Percentiles rank a stretch among this genome's conserved stretches.
Evolutionary conservation across 2,888 invertebrate genomes (phyloP).

Genomic region (Lepetodrilus schrolli): DNA sequence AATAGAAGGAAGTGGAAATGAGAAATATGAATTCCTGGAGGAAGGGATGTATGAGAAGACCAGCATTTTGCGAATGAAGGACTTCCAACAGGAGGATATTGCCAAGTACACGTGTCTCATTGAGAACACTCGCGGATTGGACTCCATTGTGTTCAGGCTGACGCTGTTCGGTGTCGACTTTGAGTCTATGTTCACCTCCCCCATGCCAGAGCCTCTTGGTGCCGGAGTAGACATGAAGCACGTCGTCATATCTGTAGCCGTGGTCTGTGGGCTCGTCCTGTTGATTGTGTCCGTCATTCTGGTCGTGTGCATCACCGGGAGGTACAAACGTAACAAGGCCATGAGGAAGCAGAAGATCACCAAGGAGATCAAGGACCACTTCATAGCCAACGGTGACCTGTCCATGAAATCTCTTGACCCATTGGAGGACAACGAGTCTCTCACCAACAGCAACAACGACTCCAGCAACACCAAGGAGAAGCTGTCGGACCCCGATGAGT

Average conservation of each 20-base stretch:
- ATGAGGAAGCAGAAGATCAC: conserved; percentile 56
- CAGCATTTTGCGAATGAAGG: conserved; percentile 52
- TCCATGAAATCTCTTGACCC: conserved; percentile 29
- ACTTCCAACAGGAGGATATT: conserved; percentile 59
- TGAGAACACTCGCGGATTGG: conserved; percentile 57
- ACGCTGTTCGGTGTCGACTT: conserved; percentile 53
- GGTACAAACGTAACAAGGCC: conserved; percentile 51
- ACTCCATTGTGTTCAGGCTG: conserved; percentile 50
- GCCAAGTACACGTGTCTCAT: conserved; percentile 61
- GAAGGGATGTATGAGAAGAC: conserved; percentile 41
- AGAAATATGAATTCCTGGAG: conserved; percentile 49
- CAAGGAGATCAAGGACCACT: conserved; percentile 63
- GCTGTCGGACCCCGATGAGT: conserved; percentile 27
- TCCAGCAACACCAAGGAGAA: conserved; percentile 37
- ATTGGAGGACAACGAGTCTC: conserved; percentile 40
- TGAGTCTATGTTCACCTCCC: conserved; percentile 35
- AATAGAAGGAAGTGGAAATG: conserved; percentile 37
- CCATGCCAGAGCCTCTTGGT: not conserved
- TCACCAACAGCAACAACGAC: conserved; percentile 41
- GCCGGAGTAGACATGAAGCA: conserved; percentile 40
- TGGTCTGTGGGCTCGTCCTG: conserved; percentile 61
- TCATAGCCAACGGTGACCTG: conserved; percentile 60
- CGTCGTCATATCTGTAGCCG: conserved; percentile 58
- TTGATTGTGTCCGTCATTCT: conserved; percentile 50
- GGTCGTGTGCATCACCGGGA: conserved; percentile 47